Base-by-base conservation (phyloP, 2,797 vertebrate species). In the Melopsittacus undulatus region DNA sequence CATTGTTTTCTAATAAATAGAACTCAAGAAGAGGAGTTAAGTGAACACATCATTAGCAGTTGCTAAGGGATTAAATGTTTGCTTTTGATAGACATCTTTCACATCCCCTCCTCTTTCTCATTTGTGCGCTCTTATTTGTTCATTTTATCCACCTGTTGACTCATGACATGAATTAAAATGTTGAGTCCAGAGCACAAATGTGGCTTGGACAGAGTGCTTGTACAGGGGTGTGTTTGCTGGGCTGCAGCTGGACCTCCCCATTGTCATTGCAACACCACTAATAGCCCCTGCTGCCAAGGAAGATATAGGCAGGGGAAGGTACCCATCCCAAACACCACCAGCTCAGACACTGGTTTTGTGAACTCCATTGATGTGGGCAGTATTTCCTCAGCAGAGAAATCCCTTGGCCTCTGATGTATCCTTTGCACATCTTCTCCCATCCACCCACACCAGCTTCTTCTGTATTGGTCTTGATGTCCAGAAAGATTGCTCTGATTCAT, bases 1-100 rank as follows among this genome's bases (percentile, higher is more conserved):
- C 22, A 22, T 5, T 90, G 46, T 92, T 95, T 93, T 79, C 49
- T 82, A 79, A 88, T n/a, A 93, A 94, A 86, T 59, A 81, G 68
- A 87, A 73, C 16, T 83, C 26, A 56, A 86, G 49, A 66, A 61
- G n/a, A 62, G 40, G 51, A 78, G 38, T 62, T 52, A 78, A 85
- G 16, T 27, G 27, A 75, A 75, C 4, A 21, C 15, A 29, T 51
- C 59, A 72, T 75, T 88, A 92, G 73, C 30, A 83, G 57, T 64
- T 73, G 54, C 29, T 56, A 29, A 76, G 11, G 54, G 40, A 54
- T 86, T 36, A 78, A 89, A 78, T 2, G 1, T 10, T 94, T 83
- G 69, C 10, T 52, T 85, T 68, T 62, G 49, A 92, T 16, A 75
- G 43, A 23, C 4, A 75, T 70, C 75, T 94, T 61, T 91, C 56